Percentiles rank a stretch among this genome's conserved stretches.
Evolutionary conservation across 2,888 invertebrate species (phyloP).

Genomic region (Anthophora plumipes): DNA sequence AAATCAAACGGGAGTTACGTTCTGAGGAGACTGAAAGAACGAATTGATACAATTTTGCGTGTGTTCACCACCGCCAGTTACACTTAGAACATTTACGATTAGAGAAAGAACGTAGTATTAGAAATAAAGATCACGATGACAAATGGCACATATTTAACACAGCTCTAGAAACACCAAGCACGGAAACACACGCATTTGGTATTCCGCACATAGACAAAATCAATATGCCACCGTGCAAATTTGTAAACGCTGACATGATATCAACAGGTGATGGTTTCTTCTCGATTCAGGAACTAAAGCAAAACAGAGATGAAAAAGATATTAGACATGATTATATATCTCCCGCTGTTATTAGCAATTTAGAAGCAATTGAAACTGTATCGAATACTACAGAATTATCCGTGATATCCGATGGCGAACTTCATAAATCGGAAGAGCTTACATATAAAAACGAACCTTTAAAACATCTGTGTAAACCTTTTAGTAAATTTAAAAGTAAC

Average conservation of each 20-base stretch:
- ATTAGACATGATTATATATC: conserved; percentile 35
- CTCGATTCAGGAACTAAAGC: conserved; percentile 15
- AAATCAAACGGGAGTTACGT: conserved; percentile 79
- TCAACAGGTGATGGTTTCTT: conserved; percentile 39
- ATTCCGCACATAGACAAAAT: conserved; percentile 65
- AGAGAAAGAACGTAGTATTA: conserved; percentile 62
- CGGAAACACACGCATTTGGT: conserved; percentile 82
- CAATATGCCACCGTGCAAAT: conserved; percentile 57
- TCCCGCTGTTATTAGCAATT: conserved; percentile 18
- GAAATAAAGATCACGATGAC: conserved; percentile 47
- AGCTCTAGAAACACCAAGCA: conserved; percentile 67
- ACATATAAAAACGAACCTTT: conserved; percentile 33
- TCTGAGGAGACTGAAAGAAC: conserved; percentile 53
- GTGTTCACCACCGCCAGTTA: conserved; percentile 81
- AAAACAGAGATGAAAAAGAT: not conserved
- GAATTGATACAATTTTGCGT: conserved; percentile 83
- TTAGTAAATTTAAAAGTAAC: conserved; percentile 11
- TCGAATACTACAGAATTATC: conserved; percentile 42
- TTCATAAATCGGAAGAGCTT: conserved; percentile 47
- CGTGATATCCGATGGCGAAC: conserved; percentile 17
- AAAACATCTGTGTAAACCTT: conserved; percentile 27
- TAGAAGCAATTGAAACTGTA: conserved; percentile 41
- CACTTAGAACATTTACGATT: conserved; percentile 75
- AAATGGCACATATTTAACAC: conserved; percentile 55
- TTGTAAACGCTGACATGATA: conserved; percentile 60